Conservation (phyloP, 2,113 vertebrate species). For the Pituophis catenifer region DNA sequence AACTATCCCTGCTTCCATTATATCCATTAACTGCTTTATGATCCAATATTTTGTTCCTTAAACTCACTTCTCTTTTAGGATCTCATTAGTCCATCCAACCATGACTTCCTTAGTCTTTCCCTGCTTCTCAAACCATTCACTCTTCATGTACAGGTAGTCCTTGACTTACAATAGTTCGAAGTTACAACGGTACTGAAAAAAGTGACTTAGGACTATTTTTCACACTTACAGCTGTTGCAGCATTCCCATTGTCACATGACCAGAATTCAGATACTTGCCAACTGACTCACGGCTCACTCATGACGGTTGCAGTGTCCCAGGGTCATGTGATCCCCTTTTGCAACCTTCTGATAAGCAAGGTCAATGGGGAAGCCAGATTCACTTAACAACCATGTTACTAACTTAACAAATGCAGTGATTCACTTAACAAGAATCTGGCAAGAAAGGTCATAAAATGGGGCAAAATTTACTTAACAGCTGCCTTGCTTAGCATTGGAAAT, state of each 20-base stretch:
- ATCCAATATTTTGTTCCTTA: neutral
- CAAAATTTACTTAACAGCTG: no score
- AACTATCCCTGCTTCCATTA: neutral
- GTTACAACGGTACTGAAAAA: neutral
- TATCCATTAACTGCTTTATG: neutral
- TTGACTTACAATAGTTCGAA: neutral
- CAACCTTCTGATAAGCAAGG: no score
- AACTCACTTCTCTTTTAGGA: neutral
- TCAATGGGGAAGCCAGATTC: no score
- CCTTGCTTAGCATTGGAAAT: no score
- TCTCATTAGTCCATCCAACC: neutral
- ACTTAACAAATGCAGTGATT: no score
- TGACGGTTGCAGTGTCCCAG: neutral
- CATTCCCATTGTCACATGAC: neutral
- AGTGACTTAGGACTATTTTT: neutral
- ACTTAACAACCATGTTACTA: no score
- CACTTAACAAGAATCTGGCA: no score
- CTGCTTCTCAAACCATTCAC: neutral
- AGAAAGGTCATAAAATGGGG: no score
- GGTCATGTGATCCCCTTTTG: neutral
- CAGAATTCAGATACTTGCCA: neutral
- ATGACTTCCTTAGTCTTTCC: neutral
- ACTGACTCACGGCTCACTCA: neutral
- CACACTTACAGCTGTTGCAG: neutral
- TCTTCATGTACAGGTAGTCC: neutral